Evolutionary conservation across 2,797 vertebrate species (phyloP).

Genomic region (Leptodactylus fallax): DNA sequence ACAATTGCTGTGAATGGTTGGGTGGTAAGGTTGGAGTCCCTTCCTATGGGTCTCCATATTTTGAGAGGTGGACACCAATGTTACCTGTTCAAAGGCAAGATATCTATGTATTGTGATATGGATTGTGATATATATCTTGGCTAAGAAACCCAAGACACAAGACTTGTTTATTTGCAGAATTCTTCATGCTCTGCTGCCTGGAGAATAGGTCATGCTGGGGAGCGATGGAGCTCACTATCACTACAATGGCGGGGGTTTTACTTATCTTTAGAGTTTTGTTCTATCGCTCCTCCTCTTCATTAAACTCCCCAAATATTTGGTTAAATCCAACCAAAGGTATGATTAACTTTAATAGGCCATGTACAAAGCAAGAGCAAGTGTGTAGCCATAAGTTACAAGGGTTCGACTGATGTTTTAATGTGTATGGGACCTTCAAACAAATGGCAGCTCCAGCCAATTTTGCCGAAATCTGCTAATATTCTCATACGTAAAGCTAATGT

Average conservation of each 20-base stretch:
- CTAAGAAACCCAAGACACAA: neutral
- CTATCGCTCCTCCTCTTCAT: too few species aligned
- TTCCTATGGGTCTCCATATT: neutral
- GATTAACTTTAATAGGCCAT: too few species aligned
- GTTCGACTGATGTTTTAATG: neutral
- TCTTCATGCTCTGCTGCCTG: neutral
- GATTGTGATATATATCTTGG: neutral
- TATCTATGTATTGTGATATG: neutral
- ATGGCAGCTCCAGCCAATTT: neutral
- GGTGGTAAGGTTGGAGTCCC: neutral
- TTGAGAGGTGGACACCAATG: neutral
- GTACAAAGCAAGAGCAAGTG: too few species aligned
- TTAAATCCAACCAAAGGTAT: too few species aligned
- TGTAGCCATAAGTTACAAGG: too few species aligned
- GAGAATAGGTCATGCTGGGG: neutral
- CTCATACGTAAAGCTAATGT: too few species aligned
- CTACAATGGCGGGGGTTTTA: neutral
- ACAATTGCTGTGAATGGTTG: neutral
- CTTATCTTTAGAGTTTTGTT: neutral
- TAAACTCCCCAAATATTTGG: too few species aligned
- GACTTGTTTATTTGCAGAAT: neutral
- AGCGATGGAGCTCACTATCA: neutral
- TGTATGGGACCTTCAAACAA: neutral
- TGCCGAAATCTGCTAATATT: neutral
- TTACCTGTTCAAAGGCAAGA: neutral